phyloP scores from a whole-genome alignment of 2,888 invertebrate genomes.

The Entomobrya multifasciata region DNA sequence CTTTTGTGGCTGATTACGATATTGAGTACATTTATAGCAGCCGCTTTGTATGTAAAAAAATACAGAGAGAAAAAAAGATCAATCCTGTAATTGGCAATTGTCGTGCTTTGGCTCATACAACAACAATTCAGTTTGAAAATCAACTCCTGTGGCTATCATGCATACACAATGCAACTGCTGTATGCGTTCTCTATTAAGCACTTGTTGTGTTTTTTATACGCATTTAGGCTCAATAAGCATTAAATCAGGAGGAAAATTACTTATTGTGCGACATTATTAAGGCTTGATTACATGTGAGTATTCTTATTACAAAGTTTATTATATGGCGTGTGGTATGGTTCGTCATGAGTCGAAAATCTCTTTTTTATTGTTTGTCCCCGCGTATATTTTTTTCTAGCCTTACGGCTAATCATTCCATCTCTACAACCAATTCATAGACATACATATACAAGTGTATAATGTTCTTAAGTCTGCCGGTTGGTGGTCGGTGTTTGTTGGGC shows the following conservation, averaged over 20 bases:
- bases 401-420: constrained; percentile 70
- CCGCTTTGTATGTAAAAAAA: constrained; percentile 17
- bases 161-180: constrained; percentile 1
- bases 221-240: constrained; percentile 71
- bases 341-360: constrained; percentile 52
- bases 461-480: too few species aligned
- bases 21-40: constrained; percentile 3
- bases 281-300: constrained; percentile 71
- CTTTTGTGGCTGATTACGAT: constrained; percentile 43
- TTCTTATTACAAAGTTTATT: constrained; percentile 13
- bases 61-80: constrained; percentile 52
- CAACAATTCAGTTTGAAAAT: constrained; percentile 12
- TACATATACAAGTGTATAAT: not conserved
- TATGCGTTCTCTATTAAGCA: constrained; percentile 25
- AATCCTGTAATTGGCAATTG: constrained; percentile 78
- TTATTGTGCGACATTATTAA: constrained; percentile 73
- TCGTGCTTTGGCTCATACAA: constrained; percentile 71
- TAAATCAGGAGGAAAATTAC: constrained; percentile 75
- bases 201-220: constrained; percentile 43
- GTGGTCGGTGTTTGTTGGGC: constrained; percentile 66
- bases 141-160: constrained; percentile 67
- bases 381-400: constrained; percentile 27
- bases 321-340: not conserved
- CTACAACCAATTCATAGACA: not conserved
- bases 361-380: not conserved